Evolutionary conservation across 2,888 invertebrate genomes (phyloP), one percentile per base, ranked within the genome.

Genomic region (Hirtodrosophila alboralis): DNA sequence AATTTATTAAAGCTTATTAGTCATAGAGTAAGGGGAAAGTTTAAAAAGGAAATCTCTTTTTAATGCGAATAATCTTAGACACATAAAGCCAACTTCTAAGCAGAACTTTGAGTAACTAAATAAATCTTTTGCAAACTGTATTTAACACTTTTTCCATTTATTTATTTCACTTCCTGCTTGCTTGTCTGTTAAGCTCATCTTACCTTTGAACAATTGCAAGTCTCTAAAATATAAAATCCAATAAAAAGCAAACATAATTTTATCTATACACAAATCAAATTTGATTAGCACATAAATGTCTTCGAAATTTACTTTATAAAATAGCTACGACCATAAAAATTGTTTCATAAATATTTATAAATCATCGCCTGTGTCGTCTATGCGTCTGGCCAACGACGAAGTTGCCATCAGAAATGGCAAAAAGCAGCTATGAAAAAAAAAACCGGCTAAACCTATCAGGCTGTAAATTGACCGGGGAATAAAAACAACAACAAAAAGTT

Each of bases 311-410:
- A 43, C 48, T 38, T 47, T 54, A 43, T 28, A 41, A 48, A 47
- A 64, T 52, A 40, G 45, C 37, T 33, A 14, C 44, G 70, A 31
- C 41, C 74, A 79, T 78, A 74, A 78, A 73, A 75, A 71, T 52
- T 58, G 52, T 62, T 81, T 78, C 61, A 75, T 81, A 80, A 75
- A 79, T 81, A 78, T 79, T 79, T 76, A 80, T 66, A 77, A 70
- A 63, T 69, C 63, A 48, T 65, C 53, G 68, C 18, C 34, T 23
- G 34, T 64, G 69, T 48, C 64, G 69, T 69, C 69, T 43, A n/a
- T 40, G 69, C 51, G 69, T 69, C 69, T 69, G 64, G 45, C 14
- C 43, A 28, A 18, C 18, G 18, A 18, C 18, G 18, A 41, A 59
- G 40, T 34, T 14, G 54, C 28, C 38, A 43, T 53, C 68, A 64